Percentiles rank a stretch among this genome's conserved stretches.
phyloP scores from a whole-genome alignment of 2,888 invertebrate genomes.

The Argynnis bischoffii region DNA sequence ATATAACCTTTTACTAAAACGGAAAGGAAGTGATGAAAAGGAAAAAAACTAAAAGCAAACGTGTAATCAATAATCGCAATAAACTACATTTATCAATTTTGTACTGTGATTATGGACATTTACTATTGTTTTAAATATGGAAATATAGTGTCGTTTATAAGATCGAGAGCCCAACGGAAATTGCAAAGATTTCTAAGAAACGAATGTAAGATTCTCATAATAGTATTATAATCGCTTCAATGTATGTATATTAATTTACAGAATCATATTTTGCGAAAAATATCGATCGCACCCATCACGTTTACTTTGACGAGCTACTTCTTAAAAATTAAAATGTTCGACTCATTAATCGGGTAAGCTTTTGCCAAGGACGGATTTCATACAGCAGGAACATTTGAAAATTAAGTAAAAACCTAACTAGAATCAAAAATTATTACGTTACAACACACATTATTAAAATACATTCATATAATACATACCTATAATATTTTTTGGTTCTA shows the following conservation, averaged over 20 bases:
- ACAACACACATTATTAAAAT: no score
- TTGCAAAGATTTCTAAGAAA: not conserved
- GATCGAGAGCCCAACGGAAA: no score
- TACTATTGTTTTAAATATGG: constrained; percentile 11
- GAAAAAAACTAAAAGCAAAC: not conserved
- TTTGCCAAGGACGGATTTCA: constrained; percentile 36
- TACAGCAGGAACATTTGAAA: constrained; percentile 31
- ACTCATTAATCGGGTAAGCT: not conserved
- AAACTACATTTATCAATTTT: constrained; percentile 11
- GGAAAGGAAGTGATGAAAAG: not conserved
- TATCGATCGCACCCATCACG: not conserved
- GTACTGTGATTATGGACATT: constrained; percentile 19
- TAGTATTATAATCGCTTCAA: not conserved
- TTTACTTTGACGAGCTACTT: constrained; percentile 20
- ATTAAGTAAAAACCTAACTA: not conserved
- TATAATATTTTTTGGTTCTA: no score
- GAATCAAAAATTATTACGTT: not conserved
- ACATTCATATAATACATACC: no score
- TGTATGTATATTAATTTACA: not conserved
- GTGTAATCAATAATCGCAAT: constrained; percentile 4
- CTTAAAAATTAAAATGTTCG: constrained; percentile 10
- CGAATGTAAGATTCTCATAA: not conserved
- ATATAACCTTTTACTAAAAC: not conserved
- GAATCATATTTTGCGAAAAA: no score
- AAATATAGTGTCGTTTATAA: not conserved